These are phyloP conservation scores for Maconellicoccus hirsutus DNA, from an alignment of 1,140 invertebrate genomes.

Conservation along the genomic window DNA sequence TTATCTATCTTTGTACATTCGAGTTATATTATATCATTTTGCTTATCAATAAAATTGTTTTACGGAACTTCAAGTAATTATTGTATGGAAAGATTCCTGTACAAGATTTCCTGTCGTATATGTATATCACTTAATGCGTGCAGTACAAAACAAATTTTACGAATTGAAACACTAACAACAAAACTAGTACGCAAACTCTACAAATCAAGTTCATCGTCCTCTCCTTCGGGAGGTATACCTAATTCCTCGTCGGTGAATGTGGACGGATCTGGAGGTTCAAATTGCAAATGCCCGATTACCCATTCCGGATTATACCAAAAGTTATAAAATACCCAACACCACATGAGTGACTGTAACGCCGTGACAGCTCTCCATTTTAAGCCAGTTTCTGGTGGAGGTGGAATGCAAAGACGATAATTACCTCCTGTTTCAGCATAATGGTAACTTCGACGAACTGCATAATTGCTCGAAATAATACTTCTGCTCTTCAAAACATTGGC, in stretches of 20 bases:
- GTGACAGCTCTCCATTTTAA: not conserved
- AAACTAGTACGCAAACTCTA: too few relatives aligned
- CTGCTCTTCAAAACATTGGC: not conserved
- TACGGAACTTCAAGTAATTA: too few relatives aligned
- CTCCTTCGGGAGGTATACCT: not conserved
- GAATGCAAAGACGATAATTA: not conserved
- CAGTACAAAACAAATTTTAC: too few relatives aligned
- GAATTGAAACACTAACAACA: too few relatives aligned
- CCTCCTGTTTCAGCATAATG: not conserved
- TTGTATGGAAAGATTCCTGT: too few relatives aligned
- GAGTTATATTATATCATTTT: not conserved
- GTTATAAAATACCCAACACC: not conserved
- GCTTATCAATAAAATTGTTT: conserved; percentile 9
- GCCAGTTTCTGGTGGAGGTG: not conserved
- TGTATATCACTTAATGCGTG: too few relatives aligned
- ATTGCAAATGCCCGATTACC: not conserved
- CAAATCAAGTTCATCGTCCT: not conserved
- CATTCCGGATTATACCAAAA: not conserved
- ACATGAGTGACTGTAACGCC: not conserved
- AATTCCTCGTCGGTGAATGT: conserved; percentile 1
- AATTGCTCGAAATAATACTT: too few relatives aligned
- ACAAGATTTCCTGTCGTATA: too few relatives aligned
- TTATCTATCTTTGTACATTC: not conserved
- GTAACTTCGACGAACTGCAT: not conserved
- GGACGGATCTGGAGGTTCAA: not conserved